Percentiles rank a stretch among this genome's conserved stretches.
phyloP scores from a whole-genome alignment of 2,888 invertebrate species.

The Eudemis profundana region DNA sequence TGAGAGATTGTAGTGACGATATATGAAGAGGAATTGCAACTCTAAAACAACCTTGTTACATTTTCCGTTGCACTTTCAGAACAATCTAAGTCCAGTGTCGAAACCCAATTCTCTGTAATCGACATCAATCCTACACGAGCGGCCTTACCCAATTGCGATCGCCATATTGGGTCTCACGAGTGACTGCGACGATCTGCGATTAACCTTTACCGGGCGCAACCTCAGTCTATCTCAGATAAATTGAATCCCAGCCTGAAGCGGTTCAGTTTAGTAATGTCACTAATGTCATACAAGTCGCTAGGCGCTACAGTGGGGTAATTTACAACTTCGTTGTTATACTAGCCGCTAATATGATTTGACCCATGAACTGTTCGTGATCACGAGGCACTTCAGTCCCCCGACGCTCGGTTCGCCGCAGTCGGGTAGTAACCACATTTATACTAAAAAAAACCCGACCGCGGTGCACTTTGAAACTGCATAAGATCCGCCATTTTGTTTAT shows the following conservation, averaged over 20 bases:
- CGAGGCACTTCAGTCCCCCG: too few relatives aligned
- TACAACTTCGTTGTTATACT: too few relatives aligned
- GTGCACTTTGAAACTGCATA: too few relatives aligned
- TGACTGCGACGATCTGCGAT: conserved; percentile 28
- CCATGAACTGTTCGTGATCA: too few relatives aligned
- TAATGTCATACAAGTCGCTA: conserved; percentile 20
- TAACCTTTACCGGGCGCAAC: conserved; percentile 16
- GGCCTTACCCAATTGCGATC: conserved; percentile 19
- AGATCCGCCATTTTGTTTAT: too few relatives aligned
- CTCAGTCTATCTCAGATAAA: conserved; percentile 24
- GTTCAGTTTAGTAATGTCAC: conserved; percentile 30
- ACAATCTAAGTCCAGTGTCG: conserved; percentile 11
- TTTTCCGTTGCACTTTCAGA: conserved; percentile 4
- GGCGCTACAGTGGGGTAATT: too few relatives aligned
- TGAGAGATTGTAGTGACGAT: too few relatives aligned
- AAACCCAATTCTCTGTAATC: conserved; percentile 8
- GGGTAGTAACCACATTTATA: too few relatives aligned
- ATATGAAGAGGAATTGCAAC: too few relatives aligned
- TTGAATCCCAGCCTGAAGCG: conserved; percentile 30
- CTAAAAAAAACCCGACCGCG: too few relatives aligned
- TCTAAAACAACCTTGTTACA: not conserved
- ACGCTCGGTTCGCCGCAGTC: too few relatives aligned
- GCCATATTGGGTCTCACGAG: conserved; percentile 28
- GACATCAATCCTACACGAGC: conserved; percentile 20
- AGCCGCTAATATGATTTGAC: too few relatives aligned